Percentiles rank a stretch among this genome's conserved stretches.
Conservation (phyloP, 2,888 invertebrate genomes). For the Torymus auratus region DNA sequence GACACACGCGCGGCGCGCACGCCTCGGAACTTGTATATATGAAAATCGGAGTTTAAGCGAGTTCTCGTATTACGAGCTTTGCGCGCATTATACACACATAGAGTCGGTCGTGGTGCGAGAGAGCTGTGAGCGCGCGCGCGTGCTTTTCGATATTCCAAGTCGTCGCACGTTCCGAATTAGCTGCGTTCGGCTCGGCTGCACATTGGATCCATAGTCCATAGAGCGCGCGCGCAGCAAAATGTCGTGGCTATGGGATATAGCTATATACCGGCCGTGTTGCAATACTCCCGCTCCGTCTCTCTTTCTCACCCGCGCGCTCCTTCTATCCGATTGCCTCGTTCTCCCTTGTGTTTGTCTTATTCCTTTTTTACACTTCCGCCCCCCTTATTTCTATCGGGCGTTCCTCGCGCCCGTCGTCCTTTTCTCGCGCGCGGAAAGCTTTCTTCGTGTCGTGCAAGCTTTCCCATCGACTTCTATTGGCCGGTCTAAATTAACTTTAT, state of each 20-base stretch:
- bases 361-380: neutral
- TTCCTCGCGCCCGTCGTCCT: no score
- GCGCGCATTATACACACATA: neutral
- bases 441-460: no score
- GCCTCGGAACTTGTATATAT: neutral
- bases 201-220: slow-evolving; percentile 70
- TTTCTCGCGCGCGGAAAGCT: no score
- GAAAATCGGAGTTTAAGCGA: slow-evolving; percentile 54
- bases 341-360: neutral
- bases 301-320: neutral
- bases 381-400: no score
- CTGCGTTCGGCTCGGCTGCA: slow-evolving; percentile 72
- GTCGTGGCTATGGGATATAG: slow-evolving; percentile 57
- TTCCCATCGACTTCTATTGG: no score
- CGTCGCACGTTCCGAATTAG: slow-evolving; percentile 75
- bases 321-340: slow-evolving; percentile 29
- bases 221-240: slow-evolving; percentile 62
- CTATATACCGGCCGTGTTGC: neutral
- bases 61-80: slow-evolving; percentile 31
- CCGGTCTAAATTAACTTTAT: no score
- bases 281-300: slow-evolving; percentile 27
- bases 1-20: slow-evolving; percentile 32
- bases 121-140: neutral
- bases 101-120: neutral
- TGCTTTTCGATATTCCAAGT: slow-evolving; percentile 68